Percentiles rank a stretch among this genome's conserved stretches.
Evolutionary conservation across 2,888 invertebrate genomes (phyloP).

Genomic region (Odontothrips loti): DNA sequence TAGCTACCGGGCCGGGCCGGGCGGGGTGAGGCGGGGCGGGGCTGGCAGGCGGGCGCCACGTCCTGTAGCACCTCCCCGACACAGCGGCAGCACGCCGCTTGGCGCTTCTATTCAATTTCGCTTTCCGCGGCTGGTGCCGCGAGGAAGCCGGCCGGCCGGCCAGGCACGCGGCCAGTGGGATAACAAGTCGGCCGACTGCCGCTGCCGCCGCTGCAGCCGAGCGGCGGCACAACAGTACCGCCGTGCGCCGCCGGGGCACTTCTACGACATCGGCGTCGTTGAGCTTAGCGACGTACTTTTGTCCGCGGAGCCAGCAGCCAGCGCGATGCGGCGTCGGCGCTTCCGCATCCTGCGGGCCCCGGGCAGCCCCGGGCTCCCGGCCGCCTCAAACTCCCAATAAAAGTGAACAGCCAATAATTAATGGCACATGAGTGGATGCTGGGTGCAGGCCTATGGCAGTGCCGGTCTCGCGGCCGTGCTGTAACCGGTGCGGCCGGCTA

Average conservation of each 20-base stretch:
- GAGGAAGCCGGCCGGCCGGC: neutral
- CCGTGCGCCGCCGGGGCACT: too few species aligned
- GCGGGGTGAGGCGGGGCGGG: neutral
- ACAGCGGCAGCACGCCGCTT: neutral
- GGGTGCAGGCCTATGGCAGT: neutral
- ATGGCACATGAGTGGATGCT: neutral
- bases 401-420: neutral
- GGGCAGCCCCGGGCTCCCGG: too few species aligned
- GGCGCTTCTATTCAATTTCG: constrained; percentile 20
- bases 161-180: too few species aligned
- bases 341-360: too few species aligned
- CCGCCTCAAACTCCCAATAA: neutral
- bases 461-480: neutral
- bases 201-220: too few species aligned
- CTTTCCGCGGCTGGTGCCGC: neutral
- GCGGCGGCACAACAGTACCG: too few species aligned
- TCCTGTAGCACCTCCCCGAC: neutral
- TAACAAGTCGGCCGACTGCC: too few species aligned
- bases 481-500: neutral
- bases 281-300: too few species aligned
- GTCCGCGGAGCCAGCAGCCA: too few species aligned
- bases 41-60: neutral
- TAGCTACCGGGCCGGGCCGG: constrained; percentile 12
- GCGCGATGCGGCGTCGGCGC: too few species aligned
- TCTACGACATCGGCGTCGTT: too few species aligned